phyloP scores from a whole-genome alignment of 37 sponge, comb jelly and placozoan genomes.

The Diacarnus erythraeanus region DNA sequence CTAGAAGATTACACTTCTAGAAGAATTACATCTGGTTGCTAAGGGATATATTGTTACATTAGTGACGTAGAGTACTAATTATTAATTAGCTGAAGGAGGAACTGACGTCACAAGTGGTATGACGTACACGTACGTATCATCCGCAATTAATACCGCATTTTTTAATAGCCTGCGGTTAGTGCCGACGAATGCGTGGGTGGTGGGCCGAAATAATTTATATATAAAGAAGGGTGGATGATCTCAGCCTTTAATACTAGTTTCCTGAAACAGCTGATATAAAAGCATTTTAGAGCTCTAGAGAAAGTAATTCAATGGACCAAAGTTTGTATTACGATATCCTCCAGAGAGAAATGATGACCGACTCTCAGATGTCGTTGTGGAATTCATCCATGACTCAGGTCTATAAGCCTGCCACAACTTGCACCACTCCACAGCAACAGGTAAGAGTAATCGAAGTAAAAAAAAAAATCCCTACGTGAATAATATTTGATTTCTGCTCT shows the following conservation, averaged over 20 bases:
- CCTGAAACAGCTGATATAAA: conserved; percentile 3
- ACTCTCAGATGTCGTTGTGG: conserved; percentile 27
- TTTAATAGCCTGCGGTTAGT: too few species aligned
- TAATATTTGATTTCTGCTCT: too few species aligned
- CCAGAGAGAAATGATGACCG: background rate
- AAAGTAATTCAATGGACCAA: conserved; percentile 23
- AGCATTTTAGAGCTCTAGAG: background rate
- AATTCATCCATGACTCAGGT: conserved; percentile 24
- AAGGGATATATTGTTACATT: too few species aligned
- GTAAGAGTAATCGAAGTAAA: background rate
- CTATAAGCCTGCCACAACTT: conserved; percentile 42
- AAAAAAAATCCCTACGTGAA: too few species aligned
- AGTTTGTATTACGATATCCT: conserved; percentile 18
- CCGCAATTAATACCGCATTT: too few species aligned
- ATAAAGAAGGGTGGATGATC: conserved; percentile 16
- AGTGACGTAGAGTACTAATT: too few species aligned
- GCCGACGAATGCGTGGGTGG: too few species aligned
- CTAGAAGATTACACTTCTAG: background rate
- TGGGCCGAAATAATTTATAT: conserved; percentile 4
- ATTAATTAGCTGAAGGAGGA: too few species aligned
- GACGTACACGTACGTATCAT: too few species aligned
- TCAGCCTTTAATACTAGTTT: background rate
- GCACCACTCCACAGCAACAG: background rate
- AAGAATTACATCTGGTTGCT: background rate
- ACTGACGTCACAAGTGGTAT: too few species aligned